Conservation (phyloP, 2,113 vertebrate genomes). For the Epinephelus lanceolatus region DNA sequence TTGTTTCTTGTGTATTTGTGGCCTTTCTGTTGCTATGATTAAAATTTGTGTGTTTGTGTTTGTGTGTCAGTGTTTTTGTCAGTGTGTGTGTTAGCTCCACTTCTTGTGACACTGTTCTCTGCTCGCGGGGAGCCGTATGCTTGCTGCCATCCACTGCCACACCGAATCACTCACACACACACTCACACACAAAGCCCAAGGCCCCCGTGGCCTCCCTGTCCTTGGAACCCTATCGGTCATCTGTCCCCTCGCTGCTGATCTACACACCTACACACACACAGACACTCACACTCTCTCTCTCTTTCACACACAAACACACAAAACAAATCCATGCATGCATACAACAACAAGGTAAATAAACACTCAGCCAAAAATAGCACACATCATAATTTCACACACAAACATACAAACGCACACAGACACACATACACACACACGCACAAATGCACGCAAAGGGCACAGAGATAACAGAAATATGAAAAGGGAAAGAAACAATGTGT, state of each 20-base stretch:
- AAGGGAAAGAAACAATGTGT: slow-evolving; percentile 17
- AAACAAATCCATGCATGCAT: slow-evolving; percentile 30
- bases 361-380: slow-evolving; percentile 32
- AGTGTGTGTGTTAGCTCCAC: slow-evolving; percentile 42
- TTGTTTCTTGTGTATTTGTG: slow-evolving; percentile 13
- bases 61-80: slow-evolving; percentile 21
- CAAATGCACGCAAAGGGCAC: slow-evolving; percentile 29
- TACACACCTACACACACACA: slow-evolving; percentile 38
- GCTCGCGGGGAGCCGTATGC: slow-evolving; percentile 72
- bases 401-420: slow-evolving; percentile 7
- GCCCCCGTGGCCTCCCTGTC: slow-evolving; percentile 61
- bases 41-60: slow-evolving; percentile 19
- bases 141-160: slow-evolving; percentile 77
- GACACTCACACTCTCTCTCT: not conserved
- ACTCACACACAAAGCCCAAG: slow-evolving; percentile 30
- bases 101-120: slow-evolving; percentile 59
- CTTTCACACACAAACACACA: slow-evolving; percentile 25
- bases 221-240: slow-evolving; percentile 78
- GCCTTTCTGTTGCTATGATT: slow-evolving; percentile 2
- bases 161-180: slow-evolving; percentile 64
- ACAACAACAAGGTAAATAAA: slow-evolving; percentile 39
- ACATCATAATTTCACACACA: slow-evolving; percentile 44
- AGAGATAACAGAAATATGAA: slow-evolving; percentile 28
- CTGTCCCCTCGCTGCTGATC: slow-evolving; percentile 66
- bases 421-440: slow-evolving; percentile 24